Conservation (phyloP, 2,888 invertebrate species). For the Vanessa cardui region DNA sequence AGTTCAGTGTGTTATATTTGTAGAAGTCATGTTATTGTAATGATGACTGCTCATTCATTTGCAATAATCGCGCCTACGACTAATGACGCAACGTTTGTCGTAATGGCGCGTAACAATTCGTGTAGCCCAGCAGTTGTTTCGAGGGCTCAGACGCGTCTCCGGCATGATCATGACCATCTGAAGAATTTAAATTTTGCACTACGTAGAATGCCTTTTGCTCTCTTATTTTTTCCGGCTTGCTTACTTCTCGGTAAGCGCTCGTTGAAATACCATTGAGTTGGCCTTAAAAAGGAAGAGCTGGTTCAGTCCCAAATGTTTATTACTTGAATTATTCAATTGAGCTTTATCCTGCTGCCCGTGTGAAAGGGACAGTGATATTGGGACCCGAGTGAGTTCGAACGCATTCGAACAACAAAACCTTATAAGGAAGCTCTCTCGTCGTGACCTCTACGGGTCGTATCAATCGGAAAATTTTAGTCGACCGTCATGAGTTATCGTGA, state of each 20-base stretch:
- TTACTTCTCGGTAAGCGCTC: constrained; percentile 46
- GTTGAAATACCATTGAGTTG: constrained; percentile 45
- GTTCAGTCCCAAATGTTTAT: constrained; percentile 48
- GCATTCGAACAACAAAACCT: constrained; percentile 24
- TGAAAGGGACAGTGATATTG: constrained; percentile 36
- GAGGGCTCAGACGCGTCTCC: constrained; percentile 28
- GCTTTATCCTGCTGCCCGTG: constrained; percentile 42
- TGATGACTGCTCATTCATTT: not conserved
- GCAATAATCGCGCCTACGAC: not conserved
- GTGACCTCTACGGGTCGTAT: constrained; percentile 32
- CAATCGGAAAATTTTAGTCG: constrained; percentile 30
- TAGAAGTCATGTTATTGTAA: not conserved
- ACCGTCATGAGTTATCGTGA: not conserved
- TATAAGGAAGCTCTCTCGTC: constrained; percentile 17
- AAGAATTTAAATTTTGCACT: constrained; percentile 50
- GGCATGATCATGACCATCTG: constrained; percentile 43
- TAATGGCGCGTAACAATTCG: constrained; percentile 3
- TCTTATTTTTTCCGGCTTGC: constrained; percentile 45
- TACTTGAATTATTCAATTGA: constrained; percentile 51
- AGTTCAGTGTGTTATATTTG: not conserved
- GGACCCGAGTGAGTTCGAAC: constrained; percentile 14
- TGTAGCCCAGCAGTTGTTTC: not conserved
- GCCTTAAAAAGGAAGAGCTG: constrained; percentile 46
- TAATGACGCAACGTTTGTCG: not conserved
- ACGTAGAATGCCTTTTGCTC: constrained; percentile 47